Percentiles rank a stretch among this genome's conserved stretches.
Evolutionary conservation across 1,140 invertebrate species (phyloP).

Genomic region (Bicyclus anynana): DNA sequence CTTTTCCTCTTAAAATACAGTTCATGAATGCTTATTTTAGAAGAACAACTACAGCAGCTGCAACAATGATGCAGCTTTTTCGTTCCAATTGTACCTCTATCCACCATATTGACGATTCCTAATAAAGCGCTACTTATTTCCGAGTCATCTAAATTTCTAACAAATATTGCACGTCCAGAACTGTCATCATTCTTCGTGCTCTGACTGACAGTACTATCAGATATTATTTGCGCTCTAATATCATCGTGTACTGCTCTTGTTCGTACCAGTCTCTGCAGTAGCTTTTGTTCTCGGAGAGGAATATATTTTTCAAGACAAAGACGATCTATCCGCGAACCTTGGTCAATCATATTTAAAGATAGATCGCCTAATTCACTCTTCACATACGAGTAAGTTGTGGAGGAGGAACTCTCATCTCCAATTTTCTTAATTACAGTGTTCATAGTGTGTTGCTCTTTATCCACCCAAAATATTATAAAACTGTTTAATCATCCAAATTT

Average conservation of each 20-base stretch:
- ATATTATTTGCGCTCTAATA: slow-evolving; percentile 38
- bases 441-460: slow-evolving; percentile 35
- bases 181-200: slow-evolving; percentile 28
- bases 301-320: slow-evolving; percentile 42
- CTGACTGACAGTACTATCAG: slow-evolving; percentile 34
- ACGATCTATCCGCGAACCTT: slow-evolving; percentile 37
- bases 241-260: slow-evolving; percentile 51
- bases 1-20: no score
- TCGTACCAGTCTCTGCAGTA: slow-evolving; percentile 40
- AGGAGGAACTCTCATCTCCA: slow-evolving; percentile 30
- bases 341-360: slow-evolving; percentile 28
- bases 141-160: slow-evolving; percentile 17
- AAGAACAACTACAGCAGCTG: slow-evolving; percentile 43
- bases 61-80: slow-evolving; percentile 41
- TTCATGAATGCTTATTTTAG: slow-evolving; percentile 14
- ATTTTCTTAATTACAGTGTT: slow-evolving; percentile 20
- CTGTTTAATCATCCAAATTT: not conserved
- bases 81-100: slow-evolving; percentile 33
- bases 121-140: slow-evolving; percentile 33
- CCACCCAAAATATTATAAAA: slow-evolving; percentile 12
- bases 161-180: slow-evolving; percentile 11
- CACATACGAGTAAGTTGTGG: slow-evolving; percentile 34
- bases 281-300: slow-evolving; percentile 40
- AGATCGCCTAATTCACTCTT: slow-evolving; percentile 31
- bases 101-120: slow-evolving; percentile 36